Base-by-base conservation (phyloP, 1,140 invertebrate species). In the Lordiphosa clarofinis region DNA sequence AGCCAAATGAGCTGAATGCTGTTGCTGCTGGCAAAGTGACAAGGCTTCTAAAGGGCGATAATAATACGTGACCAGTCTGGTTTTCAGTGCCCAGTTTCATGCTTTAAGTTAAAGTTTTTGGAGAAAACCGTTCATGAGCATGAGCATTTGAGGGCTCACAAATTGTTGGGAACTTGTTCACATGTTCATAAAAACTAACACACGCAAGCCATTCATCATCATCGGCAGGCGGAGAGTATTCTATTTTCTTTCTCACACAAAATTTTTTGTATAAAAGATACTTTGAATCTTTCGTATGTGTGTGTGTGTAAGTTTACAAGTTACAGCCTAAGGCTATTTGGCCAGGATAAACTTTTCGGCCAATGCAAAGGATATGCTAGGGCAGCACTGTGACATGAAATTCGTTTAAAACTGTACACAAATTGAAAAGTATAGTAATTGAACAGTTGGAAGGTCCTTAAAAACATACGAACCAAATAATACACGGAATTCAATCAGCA, bases 81-180 rank as follows among this genome's bases (percentile, higher is more conserved):
- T 37, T 44, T 57, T 37, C 38, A 46, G 10, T 21, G n/a, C 2
- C 13, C 38, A 50, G 19, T 36, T 38, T 42, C 31, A 37, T 11
- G 28, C 61, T 81, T 81, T 67, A 81, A 81, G 71, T 50, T 56
- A 54, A 42, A 43, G 46, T 54, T 52, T 52, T 75, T 66, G 75
- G 75, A 56, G 19, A 39, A 21, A 52, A 36, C 36, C 10, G 50
- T 56, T 40, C 47, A 63, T 21, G 21, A 21, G 21, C 21, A 21
- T 21, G 21, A 21, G 15, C 15, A 15, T 15, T 15, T 15, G 15
- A 15, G 15, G 15, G 15, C 15, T 15, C 66, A 79, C 75, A 72
- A 84, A 81, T 76, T 72, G 75, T 82, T 82, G 75, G 75, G 76
- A 81, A 81, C 60, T 81, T 68, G 48, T 65, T 81, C 76, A 81